A percentile compares a stretch with the other conserved stretches of the same genome.
These are phyloP conservation scores for Epizoanthus rinbou DNA, from an alignment of 92 coral and sea anemone genomes.

Conservation along the genomic window DNA sequence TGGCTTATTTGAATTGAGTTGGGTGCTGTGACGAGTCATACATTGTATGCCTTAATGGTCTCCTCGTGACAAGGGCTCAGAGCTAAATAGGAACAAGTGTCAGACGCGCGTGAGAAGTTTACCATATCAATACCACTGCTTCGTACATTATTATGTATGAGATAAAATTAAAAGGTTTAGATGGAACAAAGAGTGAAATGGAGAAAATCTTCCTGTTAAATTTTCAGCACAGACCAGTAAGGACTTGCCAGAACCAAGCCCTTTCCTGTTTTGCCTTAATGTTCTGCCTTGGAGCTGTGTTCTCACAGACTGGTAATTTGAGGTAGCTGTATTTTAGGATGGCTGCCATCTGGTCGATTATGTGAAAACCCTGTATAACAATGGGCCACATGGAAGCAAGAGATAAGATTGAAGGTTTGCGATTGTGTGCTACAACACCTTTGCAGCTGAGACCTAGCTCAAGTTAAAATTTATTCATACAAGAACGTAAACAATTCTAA, in stretches of 20 bases:
- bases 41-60: constrained; percentile 41
- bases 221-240: constrained; percentile 10
- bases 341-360: constrained; percentile 97
- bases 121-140: constrained; percentile 66
- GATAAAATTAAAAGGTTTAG: constrained; percentile 55
- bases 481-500: constrained; percentile 32
- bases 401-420: constrained; percentile 80
- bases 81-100: constrained; percentile 47
- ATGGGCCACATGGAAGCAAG: constrained; percentile 94
- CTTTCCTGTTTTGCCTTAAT: constrained; percentile 7
- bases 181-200: constrained; percentile 56
- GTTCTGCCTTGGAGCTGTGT: constrained; percentile 26
- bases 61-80: constrained; percentile 25
- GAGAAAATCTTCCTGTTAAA: constrained; percentile 24
- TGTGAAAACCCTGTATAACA: constrained; percentile 86
- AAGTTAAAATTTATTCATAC: constrained; percentile 53
- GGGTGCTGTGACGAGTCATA: constrained; percentile 16
- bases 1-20: constrained; percentile 53
- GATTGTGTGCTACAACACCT: constrained; percentile 73
- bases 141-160: constrained; percentile 62
- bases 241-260: constrained; percentile 3
- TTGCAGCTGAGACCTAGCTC: constrained; percentile 70
- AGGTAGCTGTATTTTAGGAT: constrained; percentile 74
- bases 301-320: constrained; percentile 56
- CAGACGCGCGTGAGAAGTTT: constrained; percentile 61